Conservation (phyloP, 2,113 vertebrate genomes). For the Oreochromis tanganicae region DNA sequence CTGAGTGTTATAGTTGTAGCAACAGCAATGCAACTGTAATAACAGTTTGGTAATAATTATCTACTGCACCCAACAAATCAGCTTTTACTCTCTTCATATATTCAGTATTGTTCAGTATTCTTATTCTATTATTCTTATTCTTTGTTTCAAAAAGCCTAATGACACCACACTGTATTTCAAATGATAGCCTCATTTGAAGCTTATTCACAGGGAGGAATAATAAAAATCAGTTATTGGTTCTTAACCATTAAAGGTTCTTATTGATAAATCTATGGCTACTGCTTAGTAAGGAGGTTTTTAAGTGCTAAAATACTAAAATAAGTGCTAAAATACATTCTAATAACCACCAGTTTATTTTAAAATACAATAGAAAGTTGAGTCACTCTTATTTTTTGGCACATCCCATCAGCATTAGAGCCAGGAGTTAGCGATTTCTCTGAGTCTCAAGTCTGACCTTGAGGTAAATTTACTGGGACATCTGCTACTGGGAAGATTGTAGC, state of each 20-base stretch:
- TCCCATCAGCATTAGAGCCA: background rate
- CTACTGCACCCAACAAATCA: background rate
- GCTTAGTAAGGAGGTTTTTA: background rate
- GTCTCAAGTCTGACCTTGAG: background rate
- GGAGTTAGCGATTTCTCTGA: background rate
- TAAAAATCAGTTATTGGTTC: background rate
- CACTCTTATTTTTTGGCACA: background rate
- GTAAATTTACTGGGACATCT: background rate
- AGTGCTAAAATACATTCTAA: background rate
- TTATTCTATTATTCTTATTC: background rate
- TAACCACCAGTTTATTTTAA: background rate
- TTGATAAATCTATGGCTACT: background rate
- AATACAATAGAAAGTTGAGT: background rate
- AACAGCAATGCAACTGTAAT: background rate
- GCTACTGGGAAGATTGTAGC: background rate
- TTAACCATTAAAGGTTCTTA: background rate
- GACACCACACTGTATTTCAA: background rate
- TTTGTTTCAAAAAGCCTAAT: background rate
- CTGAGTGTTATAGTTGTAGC: background rate
- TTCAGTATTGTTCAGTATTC: background rate
- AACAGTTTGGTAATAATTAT: background rate
- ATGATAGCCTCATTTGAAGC: background rate
- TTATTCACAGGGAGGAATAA: background rate
- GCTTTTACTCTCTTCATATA: background rate
- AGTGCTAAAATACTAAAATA: background rate